Base-by-base conservation (phyloP, 1,140 invertebrate species). In the Cotesia chilonis region DNA sequence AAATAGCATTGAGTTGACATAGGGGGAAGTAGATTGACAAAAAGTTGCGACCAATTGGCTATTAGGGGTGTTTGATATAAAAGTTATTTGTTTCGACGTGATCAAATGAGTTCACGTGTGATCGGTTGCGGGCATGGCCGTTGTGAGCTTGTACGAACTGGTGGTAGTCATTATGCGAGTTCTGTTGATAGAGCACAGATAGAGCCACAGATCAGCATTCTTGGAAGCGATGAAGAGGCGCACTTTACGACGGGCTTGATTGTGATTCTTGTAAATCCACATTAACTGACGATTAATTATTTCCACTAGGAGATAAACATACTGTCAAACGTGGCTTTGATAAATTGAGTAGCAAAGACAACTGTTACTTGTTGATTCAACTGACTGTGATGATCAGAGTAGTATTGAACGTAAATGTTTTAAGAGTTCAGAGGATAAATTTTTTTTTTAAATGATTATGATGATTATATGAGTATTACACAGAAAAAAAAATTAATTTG, bases 41-140 rank as follows among this genome's bases (percentile, higher is more conserved):
- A 78, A 81, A 41, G 77, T 80, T 74, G 79, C 80, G n/a, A 81
- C 81, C n/a, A 81, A 81, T 28, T 82, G 81, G 81, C 17, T 17
- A 17, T 17, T 1, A 17, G 17, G 17, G 17, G 17, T 17, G 79
- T 82, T 35, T 82, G 81, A 80, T 82, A 81, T 70, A 81, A 78
- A 71, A 80, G 77, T 61, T 67, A 81, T 10, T 77, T 80, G 35
- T 82, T 82, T 61, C 75, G 80, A 5, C 78, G 80, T 28, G 81
- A 82, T 54, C 80, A 82, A 73, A 81, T 81, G 81, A 81, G 81
- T 41, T 81, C 80, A 4, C 75, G 80, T 17, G 80, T 82, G 57
- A 81, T 82, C 64, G 80, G 80, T 60, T 78, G 78, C 28, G 74
- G 77, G 28, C 52, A 37, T 52, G 78, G 77, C 55, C 77, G 78